Evolutionary conservation across 2,888 invertebrate species (phyloP).

Genomic region (Nemotelus pantherinus): DNA sequence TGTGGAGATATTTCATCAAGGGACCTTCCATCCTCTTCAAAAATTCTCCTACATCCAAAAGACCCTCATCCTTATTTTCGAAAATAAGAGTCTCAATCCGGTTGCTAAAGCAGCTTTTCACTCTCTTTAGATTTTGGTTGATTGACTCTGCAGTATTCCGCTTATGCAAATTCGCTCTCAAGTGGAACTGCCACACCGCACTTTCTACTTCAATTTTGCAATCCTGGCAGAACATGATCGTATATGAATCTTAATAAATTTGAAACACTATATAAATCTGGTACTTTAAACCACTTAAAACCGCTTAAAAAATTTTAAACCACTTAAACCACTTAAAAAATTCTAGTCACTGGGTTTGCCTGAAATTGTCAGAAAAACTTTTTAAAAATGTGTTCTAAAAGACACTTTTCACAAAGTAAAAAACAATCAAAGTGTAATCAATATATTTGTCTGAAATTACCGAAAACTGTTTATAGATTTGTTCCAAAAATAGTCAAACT

Average conservation of each 20-base stretch:
- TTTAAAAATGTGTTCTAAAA: too few relatives aligned
- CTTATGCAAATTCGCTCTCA: background rate
- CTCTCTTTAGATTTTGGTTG: background rate
- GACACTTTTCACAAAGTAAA: too few relatives aligned
- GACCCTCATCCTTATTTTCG: conserved; percentile 17
- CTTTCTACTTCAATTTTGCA: conserved; percentile 16
- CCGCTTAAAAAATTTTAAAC: background rate
- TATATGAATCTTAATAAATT: too few relatives aligned
- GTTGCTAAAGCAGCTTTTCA: too few relatives aligned
- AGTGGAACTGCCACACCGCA: conserved; percentile 1
- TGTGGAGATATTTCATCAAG: background rate
- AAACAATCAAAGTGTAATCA: too few relatives aligned
- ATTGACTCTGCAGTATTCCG: background rate
- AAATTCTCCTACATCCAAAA: background rate
- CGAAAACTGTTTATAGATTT: too few relatives aligned
- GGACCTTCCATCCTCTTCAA: background rate
- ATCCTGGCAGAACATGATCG: background rate
- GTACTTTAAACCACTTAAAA: background rate
- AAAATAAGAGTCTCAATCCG: background rate
- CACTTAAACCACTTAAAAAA: too few relatives aligned
- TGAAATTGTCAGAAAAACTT: too few relatives aligned
- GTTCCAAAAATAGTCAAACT: too few relatives aligned
- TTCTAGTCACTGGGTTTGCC: too few relatives aligned
- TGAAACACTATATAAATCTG: too few relatives aligned
- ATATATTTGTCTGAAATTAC: too few relatives aligned